These are phyloP conservation scores for Uria lomvia DNA, from an alignment of 2,113 vertebrate genomes.

Conservation along the genomic window DNA sequence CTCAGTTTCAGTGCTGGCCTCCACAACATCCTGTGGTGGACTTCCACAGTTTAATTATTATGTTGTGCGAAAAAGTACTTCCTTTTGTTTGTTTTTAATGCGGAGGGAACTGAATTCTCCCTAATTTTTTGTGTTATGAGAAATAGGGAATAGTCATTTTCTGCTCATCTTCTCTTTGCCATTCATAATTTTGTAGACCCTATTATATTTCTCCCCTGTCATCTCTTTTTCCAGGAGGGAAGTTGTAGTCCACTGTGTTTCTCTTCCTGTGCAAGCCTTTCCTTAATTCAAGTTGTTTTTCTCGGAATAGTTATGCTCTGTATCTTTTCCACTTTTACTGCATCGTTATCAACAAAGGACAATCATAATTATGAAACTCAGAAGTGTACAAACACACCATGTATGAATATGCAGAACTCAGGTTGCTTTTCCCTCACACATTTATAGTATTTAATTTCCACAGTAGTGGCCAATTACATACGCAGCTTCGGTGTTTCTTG, in stretches of 20 bases:
- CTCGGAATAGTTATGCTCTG: background rate
- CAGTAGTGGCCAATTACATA: background rate
- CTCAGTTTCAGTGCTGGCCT: background rate
- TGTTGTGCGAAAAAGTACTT: background rate
- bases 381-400: background rate
- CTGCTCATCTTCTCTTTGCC: background rate
- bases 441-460: background rate
- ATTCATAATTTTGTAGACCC: background rate
- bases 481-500: background rate
- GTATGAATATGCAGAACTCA: background rate
- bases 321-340: background rate
- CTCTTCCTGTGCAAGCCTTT: background rate
- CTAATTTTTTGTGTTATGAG: background rate
- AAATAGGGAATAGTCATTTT: constrained; percentile 9
- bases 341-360: background rate
- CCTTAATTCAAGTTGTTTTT: background rate
- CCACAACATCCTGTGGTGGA: background rate
- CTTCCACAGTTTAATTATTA: constrained; percentile 35
- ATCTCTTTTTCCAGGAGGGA: background rate
- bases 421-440: background rate
- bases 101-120: background rate
- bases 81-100: constrained; percentile 32
- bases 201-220: background rate
- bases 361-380: background rate
- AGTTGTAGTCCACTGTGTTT: background rate